phyloP scores from a whole-genome alignment of 2,888 invertebrate genomes.

The Parnassius smintheus region DNA sequence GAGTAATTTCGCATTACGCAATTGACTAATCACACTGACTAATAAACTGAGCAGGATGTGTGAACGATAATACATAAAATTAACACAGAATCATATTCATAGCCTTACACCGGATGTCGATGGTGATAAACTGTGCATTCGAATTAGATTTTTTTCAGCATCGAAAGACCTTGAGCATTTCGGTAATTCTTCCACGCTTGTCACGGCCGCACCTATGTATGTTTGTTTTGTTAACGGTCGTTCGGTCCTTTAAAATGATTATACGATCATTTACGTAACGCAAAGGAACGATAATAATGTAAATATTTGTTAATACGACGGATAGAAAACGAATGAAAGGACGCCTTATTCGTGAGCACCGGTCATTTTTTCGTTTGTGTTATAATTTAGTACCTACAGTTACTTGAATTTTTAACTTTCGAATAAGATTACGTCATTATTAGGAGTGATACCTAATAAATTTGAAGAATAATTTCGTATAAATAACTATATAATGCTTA shows the following conservation, averaged over 20 bases:
- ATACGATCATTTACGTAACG: slow-evolving; percentile 58
- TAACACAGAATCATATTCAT: slow-evolving; percentile 44
- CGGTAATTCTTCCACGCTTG: slow-evolving; percentile 16
- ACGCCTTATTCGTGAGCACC: slow-evolving; percentile 5
- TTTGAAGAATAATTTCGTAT: not conserved
- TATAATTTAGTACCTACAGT: not conserved
- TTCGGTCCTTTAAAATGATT: slow-evolving; percentile 56
- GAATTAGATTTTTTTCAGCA: slow-evolving; percentile 39
- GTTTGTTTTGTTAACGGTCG: slow-evolving; percentile 62
- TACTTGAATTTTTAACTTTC: not conserved
- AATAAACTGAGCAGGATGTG: slow-evolving; percentile 60
- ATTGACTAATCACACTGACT: slow-evolving; percentile 46
- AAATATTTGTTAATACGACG: slow-evolving; percentile 50
- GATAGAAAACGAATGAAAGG: slow-evolving; percentile 20
- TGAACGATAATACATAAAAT: slow-evolving; percentile 48
- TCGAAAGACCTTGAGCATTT: slow-evolving; percentile 29
- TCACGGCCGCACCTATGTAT: slow-evolving; percentile 49
- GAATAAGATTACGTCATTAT: not conserved
- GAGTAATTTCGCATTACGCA: slow-evolving; percentile 36
- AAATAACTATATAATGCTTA: not conserved
- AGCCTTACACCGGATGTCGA: slow-evolving; percentile 47
- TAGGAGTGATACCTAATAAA: too few relatives aligned
- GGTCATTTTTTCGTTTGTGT: not conserved
- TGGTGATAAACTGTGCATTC: slow-evolving; percentile 45
- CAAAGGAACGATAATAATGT: slow-evolving; percentile 44